Evolutionary conservation across 2,113 vertebrate species (phyloP).

Genomic region (Eubucco bourcierii): DNA sequence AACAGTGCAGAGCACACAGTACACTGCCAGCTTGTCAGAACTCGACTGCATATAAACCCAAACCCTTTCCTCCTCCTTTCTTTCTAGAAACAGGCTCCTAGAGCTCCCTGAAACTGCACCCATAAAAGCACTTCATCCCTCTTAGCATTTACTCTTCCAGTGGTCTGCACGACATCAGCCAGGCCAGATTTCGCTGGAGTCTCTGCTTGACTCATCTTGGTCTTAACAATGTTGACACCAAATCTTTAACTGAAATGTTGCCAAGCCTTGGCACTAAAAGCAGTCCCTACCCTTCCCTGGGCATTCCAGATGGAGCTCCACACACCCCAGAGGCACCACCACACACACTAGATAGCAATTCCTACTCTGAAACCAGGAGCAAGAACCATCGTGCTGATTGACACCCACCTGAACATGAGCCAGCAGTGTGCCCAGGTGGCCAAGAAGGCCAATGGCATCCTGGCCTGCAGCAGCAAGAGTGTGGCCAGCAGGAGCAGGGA

Average conservation of each 20-base stretch:
- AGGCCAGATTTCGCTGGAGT: not conserved
- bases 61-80: not conserved
- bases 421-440: no score
- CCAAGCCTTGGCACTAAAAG: not conserved
- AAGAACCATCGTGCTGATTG: no score
- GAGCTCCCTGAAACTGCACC: not conserved
- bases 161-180: not conserved
- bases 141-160: not conserved
- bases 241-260: not conserved
- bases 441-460: no score
- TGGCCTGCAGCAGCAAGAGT: no score
- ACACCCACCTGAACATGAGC: no score
- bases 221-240: not conserved
- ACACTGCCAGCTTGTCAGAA: not conserved
- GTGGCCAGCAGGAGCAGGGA: no score
- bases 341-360: not conserved
- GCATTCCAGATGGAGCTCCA: not conserved
- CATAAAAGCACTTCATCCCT: not conserved
- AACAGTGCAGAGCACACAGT: not conserved
- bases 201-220: not conserved
- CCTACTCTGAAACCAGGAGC: not conserved
- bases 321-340: not conserved
- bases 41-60: accelerated
- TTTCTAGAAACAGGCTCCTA: not conserved
- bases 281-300: not conserved